Percentiles rank a stretch among this genome's conserved stretches.
These are phyloP conservation scores for Lytechinus pictus DNA, from an alignment of 35 echinoderm and acorn worm genomes.

Conservation along the genomic window DNA sequence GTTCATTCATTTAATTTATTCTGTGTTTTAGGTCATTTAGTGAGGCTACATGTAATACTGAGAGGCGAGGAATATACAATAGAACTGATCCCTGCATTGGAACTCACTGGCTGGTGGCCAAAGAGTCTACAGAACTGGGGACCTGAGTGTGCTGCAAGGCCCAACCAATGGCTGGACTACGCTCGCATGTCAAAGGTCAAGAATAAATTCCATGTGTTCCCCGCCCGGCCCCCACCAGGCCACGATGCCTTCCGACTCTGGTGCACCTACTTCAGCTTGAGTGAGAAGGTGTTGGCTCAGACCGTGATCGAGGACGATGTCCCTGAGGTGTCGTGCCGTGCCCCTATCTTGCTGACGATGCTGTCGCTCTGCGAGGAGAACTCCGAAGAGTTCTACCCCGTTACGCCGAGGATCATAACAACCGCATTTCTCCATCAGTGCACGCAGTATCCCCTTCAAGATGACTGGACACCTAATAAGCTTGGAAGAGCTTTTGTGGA, in stretches of 20 bases:
- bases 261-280: conserved; percentile 70
- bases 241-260: conserved; percentile 68
- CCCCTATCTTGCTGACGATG: conserved; percentile 39
- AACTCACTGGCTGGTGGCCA: conserved; percentile 59
- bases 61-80: conserved; percentile 63
- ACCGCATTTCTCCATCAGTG: conserved; percentile 85
- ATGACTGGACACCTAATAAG: conserved; percentile 74
- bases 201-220: conserved; percentile 59
- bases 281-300: conserved; percentile 64
- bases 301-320: background rate
- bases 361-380: conserved; percentile 77
- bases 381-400: conserved; percentile 76
- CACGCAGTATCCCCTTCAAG: conserved; percentile 84
- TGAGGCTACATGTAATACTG: conserved; percentile 24
- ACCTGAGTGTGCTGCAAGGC: conserved; percentile 51
- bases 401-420: conserved; percentile 66
- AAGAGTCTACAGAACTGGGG: conserved; percentile 66
- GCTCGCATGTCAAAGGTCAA: conserved; percentile 47
- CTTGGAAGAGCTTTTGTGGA: conserved; percentile 90
- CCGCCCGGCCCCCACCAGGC: conserved; percentile 11
- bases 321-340: conserved; percentile 48
- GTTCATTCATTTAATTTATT: no score
- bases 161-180: conserved; percentile 61
- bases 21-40: background rate
- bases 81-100: conserved; percentile 61